Percentiles rank a stretch among this genome's conserved stretches.
Conservation (phyloP, 1,140 invertebrate genomes). For the Heliothis subflexa region DNA sequence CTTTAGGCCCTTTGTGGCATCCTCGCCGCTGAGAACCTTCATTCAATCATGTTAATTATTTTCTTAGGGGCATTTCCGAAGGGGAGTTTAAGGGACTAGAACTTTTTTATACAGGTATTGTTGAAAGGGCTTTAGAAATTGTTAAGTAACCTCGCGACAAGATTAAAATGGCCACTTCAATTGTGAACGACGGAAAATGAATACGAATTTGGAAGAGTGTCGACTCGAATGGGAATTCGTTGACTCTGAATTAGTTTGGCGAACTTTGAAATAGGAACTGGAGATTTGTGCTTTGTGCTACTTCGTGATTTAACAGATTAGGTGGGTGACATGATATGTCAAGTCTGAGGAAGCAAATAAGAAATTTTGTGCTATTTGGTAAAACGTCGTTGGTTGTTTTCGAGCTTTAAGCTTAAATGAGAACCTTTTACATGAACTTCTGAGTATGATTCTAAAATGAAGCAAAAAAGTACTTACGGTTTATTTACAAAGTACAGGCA, state of each 20-base stretch:
- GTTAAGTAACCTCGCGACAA: slow-evolving; percentile 45
- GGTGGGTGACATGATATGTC: not conserved
- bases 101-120: slow-evolving; percentile 56
- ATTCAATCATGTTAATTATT: slow-evolving; percentile 73
- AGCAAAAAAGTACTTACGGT: not conserved
- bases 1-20: slow-evolving; percentile 63
- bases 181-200: slow-evolving; percentile 44
- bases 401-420: not conserved
- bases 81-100: slow-evolving; percentile 46
- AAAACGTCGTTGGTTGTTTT: not conserved
- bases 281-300: slow-evolving; percentile 11
- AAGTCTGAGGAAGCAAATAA: not conserved
- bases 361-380: not conserved
- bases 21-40: slow-evolving; percentile 57
- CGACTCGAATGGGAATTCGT: slow-evolving; percentile 1
- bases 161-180: slow-evolving; percentile 46
- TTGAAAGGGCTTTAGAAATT: slow-evolving; percentile 41
- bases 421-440: no score
- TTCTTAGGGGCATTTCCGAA: slow-evolving; percentile 57
- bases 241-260: slow-evolving; percentile 39
- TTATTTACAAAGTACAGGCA: not conserved
- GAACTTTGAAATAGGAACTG: slow-evolving; percentile 25
- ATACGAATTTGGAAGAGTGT: slow-evolving; percentile 43
- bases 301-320: slow-evolving; percentile 20
- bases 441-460: not conserved